phyloP scores from a whole-genome alignment of 2,888 invertebrate genomes.

The Pinctada fucata region DNA sequence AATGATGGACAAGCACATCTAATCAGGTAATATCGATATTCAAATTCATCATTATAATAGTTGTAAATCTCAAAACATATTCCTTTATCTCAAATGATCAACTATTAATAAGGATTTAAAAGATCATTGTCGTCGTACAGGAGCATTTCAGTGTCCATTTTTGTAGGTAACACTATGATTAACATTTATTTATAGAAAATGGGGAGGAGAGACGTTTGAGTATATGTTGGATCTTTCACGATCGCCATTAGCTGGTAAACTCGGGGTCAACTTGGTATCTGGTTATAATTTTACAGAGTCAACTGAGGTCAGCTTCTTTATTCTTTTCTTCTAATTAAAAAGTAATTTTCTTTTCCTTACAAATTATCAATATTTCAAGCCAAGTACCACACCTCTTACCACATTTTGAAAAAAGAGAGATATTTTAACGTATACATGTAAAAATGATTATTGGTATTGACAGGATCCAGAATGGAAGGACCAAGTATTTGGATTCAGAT shows the following conservation, averaged over 20 bases:
- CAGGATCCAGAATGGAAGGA: background rate
- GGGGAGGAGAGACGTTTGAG: constrained; percentile 44
- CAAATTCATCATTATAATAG: background rate
- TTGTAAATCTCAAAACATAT: background rate
- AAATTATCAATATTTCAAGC: background rate
- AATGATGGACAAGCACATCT: background rate
- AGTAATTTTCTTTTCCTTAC: background rate
- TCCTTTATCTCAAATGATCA: too few species aligned
- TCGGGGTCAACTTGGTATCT: constrained; percentile 48
- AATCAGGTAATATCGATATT: background rate
- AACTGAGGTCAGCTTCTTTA: background rate
- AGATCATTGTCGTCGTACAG: background rate
- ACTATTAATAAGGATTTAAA: background rate
- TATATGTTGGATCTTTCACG: constrained; percentile 35
- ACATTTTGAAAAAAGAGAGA: too few species aligned
- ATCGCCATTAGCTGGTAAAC: constrained; percentile 32
- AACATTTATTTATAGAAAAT: constrained; percentile 28
- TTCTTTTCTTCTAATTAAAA: background rate
- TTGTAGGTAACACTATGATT: too few species aligned
- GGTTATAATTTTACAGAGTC: constrained; percentile 37
- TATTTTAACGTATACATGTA: too few species aligned
- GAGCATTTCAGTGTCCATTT: too few species aligned
- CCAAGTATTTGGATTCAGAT: background rate
- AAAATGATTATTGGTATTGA: background rate
- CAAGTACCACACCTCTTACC: too few species aligned